Conservation (phyloP, 2,113 vertebrate species). For the Thermophis baileyi region DNA sequence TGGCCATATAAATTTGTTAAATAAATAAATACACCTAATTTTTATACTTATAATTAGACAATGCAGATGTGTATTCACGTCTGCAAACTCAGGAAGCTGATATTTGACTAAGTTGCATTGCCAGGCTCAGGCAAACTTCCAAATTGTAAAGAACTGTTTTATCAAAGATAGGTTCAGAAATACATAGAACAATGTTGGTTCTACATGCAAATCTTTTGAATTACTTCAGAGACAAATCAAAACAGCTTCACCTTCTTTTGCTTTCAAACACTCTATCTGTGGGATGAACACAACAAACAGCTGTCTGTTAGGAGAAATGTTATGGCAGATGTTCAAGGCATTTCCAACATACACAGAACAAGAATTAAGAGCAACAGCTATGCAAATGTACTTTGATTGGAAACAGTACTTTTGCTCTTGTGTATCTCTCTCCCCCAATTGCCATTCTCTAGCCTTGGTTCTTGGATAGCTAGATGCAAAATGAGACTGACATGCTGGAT, state of each 20-base stretch:
- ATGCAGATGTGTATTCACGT: background rate
- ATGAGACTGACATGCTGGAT: conserved; percentile 71
- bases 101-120: background rate
- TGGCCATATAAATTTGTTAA: background rate
- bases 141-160: background rate
- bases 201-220: background rate
- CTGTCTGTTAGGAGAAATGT: background rate
- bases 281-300: conserved; percentile 1
- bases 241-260: background rate
- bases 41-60: background rate
- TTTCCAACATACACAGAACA: background rate
- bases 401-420: conserved; percentile 33
- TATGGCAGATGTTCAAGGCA: conserved; percentile 10
- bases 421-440: conserved; percentile 55
- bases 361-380: conserved; percentile 39
- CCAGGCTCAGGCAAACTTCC: background rate
- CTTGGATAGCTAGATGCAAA: conserved; percentile 65
- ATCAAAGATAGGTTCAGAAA: background rate
- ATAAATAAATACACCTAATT: background rate
- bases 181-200: background rate
- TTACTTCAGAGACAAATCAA: background rate
- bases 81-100: background rate
- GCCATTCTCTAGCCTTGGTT: conserved; percentile 51
- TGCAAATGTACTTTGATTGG: conserved; percentile 46
- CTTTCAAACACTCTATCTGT: background rate